Percentiles rank a stretch among this genome's conserved stretches.
Evolutionary conservation across 1,140 invertebrate species (phyloP).

Genomic region (Drosophila gunungcola): DNA sequence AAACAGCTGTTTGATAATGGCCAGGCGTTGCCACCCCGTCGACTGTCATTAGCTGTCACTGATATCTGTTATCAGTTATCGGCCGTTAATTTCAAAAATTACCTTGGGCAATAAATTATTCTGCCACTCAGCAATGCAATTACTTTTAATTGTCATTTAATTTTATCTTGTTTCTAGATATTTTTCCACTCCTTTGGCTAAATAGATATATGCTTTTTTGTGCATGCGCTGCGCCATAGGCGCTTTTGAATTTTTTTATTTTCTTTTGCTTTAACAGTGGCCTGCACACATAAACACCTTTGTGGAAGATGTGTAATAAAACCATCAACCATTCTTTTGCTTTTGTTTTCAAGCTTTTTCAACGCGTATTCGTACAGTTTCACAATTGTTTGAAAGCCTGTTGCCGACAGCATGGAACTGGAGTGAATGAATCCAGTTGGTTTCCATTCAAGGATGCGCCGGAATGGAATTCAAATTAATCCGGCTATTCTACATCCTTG

Average conservation of each 20-base stretch:
- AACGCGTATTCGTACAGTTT: constrained; percentile 16
- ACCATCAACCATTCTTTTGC: constrained; percentile 21
- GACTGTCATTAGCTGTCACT: neutral
- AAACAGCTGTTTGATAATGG: constrained; percentile 41
- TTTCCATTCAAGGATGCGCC: neutral
- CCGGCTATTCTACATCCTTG: neutral
- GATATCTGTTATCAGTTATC: constrained; percentile 5
- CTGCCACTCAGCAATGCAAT: neutral
- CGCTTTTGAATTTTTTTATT: constrained; percentile 23
- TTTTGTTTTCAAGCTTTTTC: constrained; percentile 33
- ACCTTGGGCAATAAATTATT: neutral
- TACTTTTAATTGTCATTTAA: constrained; percentile 9
- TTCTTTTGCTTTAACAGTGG: constrained; percentile 12
- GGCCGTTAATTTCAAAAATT: constrained; percentile 13
- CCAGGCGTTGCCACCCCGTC: constrained; percentile 22
- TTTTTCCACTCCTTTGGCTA: neutral
- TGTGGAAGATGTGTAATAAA: constrained; percentile 1
- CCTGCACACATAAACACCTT: neutral
- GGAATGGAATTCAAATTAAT: constrained; percentile 11
- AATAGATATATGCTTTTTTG: constrained; percentile 9
- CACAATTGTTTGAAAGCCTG: constrained; percentile 25
- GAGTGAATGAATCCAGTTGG: neutral
- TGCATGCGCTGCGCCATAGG: constrained; percentile 5
- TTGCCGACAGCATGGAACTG: constrained; percentile 31
- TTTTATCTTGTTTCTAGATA: constrained; percentile 7